Evolutionary conservation across 2,113 vertebrate genomes (phyloP).

Genomic region (Casuarius casuarius): DNA sequence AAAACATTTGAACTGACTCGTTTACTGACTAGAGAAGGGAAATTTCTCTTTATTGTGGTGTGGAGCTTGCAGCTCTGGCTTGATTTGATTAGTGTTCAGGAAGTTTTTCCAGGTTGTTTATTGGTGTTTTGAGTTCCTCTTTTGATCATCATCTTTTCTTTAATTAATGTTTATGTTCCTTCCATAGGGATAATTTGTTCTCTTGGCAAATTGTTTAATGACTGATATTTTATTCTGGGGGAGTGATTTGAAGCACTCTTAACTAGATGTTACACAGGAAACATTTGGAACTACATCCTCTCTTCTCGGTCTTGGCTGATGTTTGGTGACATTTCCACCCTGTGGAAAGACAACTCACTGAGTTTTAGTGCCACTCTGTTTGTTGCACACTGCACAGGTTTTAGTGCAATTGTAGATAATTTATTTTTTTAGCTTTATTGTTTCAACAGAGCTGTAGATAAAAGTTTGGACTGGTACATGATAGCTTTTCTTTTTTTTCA

Average conservation of each 20-base stretch:
- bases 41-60: background rate
- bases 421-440: background rate
- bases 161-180: conserved; percentile 27
- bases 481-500: background rate
- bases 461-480: background rate
- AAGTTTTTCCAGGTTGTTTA: conserved; percentile 34
- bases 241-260: background rate
- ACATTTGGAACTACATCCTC: background rate
- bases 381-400: background rate
- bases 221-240: background rate
- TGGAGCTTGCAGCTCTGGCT: background rate
- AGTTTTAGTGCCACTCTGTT: background rate
- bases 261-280: background rate
- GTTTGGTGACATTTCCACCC: background rate
- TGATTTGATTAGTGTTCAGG: conserved; percentile 1
- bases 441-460: background rate
- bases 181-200: conserved; percentile 10
- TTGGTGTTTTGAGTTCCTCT: background rate
- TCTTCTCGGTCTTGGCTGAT: background rate
- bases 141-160: conserved; percentile 37
- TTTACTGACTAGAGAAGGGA: background rate
- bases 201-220: conserved; percentile 37
- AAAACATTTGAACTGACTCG: background rate
- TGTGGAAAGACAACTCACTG: background rate
- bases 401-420: background rate